phyloP scores from a whole-genome alignment of 2,888 invertebrate genomes.

The Agelastica alni region DNA sequence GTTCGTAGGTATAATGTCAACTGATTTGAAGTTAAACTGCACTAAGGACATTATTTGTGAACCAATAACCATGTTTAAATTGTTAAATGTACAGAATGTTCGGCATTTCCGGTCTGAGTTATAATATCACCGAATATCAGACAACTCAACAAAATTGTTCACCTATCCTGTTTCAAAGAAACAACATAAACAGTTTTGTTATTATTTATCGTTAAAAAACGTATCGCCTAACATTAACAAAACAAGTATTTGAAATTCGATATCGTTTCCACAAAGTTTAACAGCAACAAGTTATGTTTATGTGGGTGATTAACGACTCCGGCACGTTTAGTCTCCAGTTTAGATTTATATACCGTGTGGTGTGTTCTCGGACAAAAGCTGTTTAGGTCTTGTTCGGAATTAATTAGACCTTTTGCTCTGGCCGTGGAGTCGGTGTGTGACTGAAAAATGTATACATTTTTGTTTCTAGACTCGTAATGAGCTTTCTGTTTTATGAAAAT shows the following conservation, averaged over 20 bases:
- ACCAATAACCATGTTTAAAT: no score
- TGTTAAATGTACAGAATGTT: no score
- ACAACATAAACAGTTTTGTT: slow-evolving; percentile 19
- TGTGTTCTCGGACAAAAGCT: slow-evolving; percentile 30
- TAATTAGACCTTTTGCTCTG: slow-evolving; percentile 11
- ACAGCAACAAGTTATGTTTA: slow-evolving; percentile 33
- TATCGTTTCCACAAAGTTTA: slow-evolving; percentile 31
- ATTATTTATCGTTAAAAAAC: slow-evolving; percentile 20
- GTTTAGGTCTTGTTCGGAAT: slow-evolving; percentile 28
- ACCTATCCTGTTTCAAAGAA: no score
- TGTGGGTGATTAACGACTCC: slow-evolving; percentile 43
- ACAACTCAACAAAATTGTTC: no score
- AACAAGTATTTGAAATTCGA: slow-evolving; percentile 32
- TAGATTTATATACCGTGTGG: slow-evolving; percentile 40
- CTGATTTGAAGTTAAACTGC: no score
- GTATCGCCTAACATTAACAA: slow-evolving; percentile 22
- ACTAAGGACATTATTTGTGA: no score
- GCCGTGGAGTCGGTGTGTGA: background rate
- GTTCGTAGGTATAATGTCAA: no score
- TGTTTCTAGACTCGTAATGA: no score
- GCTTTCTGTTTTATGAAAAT: no score
- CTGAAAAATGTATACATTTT: background rate
- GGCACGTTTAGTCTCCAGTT: slow-evolving; percentile 40
- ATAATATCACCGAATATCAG: no score
- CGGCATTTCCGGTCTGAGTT: no score